A percentile compares a stretch with the other conserved stretches of the same genome.
These are phyloP conservation scores for Exaiptasia diaphana DNA, from an alignment of 64 coral and sea anemone genomes.

Conservation along the genomic window DNA sequence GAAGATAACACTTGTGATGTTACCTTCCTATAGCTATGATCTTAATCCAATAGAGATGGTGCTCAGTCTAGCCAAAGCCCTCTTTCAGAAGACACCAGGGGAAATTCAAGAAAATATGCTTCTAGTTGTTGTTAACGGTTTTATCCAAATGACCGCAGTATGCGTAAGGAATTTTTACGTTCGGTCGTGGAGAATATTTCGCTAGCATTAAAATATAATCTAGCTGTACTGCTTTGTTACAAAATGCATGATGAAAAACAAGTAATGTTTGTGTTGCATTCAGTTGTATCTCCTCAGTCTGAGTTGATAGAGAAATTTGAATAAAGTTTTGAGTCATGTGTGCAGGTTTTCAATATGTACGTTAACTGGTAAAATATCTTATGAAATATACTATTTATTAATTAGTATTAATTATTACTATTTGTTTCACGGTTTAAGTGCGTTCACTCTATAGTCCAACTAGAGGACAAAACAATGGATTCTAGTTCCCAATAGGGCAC, in stretches of 20 bases:
- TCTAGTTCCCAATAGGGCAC: conserved; percentile 49
- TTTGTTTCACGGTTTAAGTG: background rate
- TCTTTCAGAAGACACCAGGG: background rate
- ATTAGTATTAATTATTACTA: background rate
- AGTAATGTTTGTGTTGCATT: no score
- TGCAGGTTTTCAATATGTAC: background rate
- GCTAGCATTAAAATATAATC: background rate
- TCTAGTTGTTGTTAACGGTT: background rate
- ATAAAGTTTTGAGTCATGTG: background rate
- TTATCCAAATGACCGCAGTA: background rate
- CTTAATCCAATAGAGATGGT: background rate
- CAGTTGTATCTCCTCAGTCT: no score
- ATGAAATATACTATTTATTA: background rate
- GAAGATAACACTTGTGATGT: background rate
- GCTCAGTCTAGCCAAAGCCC: background rate
- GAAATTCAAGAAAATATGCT: background rate
- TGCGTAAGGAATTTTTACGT: background rate
- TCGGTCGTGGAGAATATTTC: background rate
- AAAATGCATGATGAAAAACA: no score
- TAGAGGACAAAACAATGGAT: no score
- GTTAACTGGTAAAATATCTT: background rate
- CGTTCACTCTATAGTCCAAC: background rate
- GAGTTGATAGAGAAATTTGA: no score
- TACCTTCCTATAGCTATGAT: background rate
- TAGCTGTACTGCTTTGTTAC: no score